Evolutionary conservation across 2,113 vertebrate genomes (phyloP).

Genomic region (Alaudala cheleensis): DNA sequence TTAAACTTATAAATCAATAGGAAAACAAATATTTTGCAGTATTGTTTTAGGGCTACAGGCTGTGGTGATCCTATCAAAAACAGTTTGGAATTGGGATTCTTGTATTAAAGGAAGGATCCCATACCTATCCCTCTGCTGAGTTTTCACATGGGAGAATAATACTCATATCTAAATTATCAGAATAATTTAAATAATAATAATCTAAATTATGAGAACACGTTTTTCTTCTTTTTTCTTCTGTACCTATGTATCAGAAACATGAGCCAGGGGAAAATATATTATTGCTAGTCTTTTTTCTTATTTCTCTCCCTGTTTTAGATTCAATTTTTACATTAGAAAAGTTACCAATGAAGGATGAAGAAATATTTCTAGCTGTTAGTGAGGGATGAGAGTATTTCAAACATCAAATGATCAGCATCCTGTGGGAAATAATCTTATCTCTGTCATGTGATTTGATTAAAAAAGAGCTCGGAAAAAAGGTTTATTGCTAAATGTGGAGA

Average conservation of each 20-base stretch:
- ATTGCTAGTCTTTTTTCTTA: background rate
- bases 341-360: background rate
- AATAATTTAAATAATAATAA: background rate
- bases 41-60: background rate
- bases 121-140: background rate
- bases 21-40: background rate
- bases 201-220: no score
- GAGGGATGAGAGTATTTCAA: background rate
- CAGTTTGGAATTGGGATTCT: background rate
- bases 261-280: background rate
- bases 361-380: background rate
- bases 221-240: background rate
- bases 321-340: background rate
- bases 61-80: background rate
- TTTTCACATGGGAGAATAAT: background rate
- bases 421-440: background rate
- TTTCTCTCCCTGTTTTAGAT: background rate
- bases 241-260: background rate
- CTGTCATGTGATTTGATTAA: background rate
- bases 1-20: background rate
- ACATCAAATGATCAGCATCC: background rate
- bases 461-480: background rate
- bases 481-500: conserved; percentile 5
- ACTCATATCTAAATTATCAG: background rate
- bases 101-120: background rate